phyloP scores from a whole-genome alignment of 92 coral and sea anemone species.

The Meandrina meandrites region DNA sequence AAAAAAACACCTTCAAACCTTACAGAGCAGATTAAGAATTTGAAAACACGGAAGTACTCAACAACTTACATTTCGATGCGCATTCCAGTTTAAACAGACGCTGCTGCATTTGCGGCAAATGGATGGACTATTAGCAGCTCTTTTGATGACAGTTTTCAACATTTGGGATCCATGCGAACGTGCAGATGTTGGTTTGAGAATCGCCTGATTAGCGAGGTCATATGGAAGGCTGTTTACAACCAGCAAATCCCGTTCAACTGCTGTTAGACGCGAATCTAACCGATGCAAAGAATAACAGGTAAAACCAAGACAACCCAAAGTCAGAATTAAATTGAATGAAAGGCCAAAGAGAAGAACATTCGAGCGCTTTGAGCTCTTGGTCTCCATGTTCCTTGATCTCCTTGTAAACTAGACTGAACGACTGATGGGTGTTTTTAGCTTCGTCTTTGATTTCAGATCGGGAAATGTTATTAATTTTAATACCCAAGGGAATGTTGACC shows the following conservation, averaged over 20 bases:
- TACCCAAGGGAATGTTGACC: too few species aligned
- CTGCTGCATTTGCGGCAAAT: not conserved
- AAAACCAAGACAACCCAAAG: not conserved
- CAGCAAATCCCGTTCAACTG: not conserved
- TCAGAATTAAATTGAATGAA: constrained; percentile 8
- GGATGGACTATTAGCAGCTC: not conserved
- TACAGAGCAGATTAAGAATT: too few species aligned
- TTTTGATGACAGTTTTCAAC: not conserved
- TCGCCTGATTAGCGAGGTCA: not conserved
- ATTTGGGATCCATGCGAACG: not conserved
- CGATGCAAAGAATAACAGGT: not conserved
- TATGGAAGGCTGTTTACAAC: not conserved
- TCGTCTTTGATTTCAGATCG: too few species aligned
- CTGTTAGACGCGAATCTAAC: not conserved
- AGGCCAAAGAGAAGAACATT: not conserved
- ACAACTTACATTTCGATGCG: not conserved
- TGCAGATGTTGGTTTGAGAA: not conserved
- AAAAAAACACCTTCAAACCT: too few species aligned
- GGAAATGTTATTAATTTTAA: too few species aligned
- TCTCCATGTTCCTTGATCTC: not conserved
- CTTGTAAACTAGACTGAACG: not conserved
- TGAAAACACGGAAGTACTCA: too few species aligned
- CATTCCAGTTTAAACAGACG: not conserved
- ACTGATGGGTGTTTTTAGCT: not conserved
- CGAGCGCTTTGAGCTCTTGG: not conserved